Evolutionary conservation across 2,888 invertebrate genomes (phyloP), one percentile per base, ranked within the genome.

Genomic region (Vannuccia rotundouncinata): DNA sequence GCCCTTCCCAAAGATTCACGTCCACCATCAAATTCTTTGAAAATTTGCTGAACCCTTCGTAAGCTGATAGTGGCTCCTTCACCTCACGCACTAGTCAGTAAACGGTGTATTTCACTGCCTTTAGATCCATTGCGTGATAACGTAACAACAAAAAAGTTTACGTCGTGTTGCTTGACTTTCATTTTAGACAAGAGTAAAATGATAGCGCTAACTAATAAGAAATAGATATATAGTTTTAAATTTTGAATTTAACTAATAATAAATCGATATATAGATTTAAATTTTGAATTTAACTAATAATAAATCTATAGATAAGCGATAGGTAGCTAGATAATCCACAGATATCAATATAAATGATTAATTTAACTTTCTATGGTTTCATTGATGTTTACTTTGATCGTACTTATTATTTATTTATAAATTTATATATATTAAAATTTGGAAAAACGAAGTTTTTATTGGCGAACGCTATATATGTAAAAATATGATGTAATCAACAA

Each of bases 71-170:
- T 66, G 66, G 13, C 66, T 66, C 25, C 66, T 27, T 66, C 66
- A 66, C 66, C 5, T 27, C 10, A 5, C 13, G 66, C 66, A 66
- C 66, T 66, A 66, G 66, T 66, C 66, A 66, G 66, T 66, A 66
- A 66, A 66, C 66, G 66, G 66, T 66, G 66, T 66, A 66, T 66
- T 66, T 66, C 66, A 66, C 66, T 66, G 66, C 66, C 66, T 66
- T 66, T 66, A n/a, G 25, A n/a, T 66, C 25, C 66, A 66, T 66
- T 66, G 66, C 66, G 25, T 66, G 66, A 66, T 66, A 66, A 66
- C 66, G 66, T 66, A 66, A 66, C 66, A 66, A 66, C 66, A 66
- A 66, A 66, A 66, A 5, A 66, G 66, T 66, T 66, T 66, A 66
- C 10, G 66, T 66, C 66, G 13, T 66, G 66, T 66, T 66, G 66